Evolutionary conservation across 1,140 invertebrate species (phyloP).

Genomic region (Drosophila serrata): DNA sequence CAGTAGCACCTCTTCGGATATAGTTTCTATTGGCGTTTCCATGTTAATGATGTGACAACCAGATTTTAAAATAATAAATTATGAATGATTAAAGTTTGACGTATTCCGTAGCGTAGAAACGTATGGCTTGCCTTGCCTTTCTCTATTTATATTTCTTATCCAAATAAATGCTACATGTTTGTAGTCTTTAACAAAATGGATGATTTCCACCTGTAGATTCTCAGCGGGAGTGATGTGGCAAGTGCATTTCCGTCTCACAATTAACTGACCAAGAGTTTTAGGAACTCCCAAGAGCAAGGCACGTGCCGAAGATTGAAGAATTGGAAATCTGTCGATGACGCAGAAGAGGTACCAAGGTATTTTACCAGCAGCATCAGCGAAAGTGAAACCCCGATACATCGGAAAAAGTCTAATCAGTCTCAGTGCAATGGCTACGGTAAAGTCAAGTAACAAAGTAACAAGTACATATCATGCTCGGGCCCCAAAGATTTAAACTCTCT

Average conservation of each 20-base stretch:
- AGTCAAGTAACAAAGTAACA: slow-evolving; percentile 53
- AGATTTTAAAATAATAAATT: neutral
- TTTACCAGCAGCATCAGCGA: slow-evolving; percentile 49
- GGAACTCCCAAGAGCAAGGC: slow-evolving; percentile 20
- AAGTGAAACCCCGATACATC: slow-evolving; percentile 77
- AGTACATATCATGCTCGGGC: slow-evolving; percentile 73
- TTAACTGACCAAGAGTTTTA: slow-evolving; percentile 13
- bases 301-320: slow-evolving; percentile 53
- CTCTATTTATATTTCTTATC: neutral
- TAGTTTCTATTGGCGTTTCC: neutral
- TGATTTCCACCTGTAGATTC: neutral
- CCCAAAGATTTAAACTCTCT: slow-evolving; percentile 66
- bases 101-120: neutral
- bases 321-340: slow-evolving; percentile 49
- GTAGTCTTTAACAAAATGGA: too few relatives aligned
- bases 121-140: neutral
- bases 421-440: slow-evolving; percentile 35
- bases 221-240: slow-evolving; percentile 8
- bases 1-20: neutral
- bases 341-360: slow-evolving; percentile 55
- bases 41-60: neutral
- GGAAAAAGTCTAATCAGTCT: slow-evolving; percentile 80
- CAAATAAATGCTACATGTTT: too few relatives aligned
- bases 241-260: slow-evolving; percentile 26
- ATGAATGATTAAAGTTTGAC: neutral